Base-by-base conservation (phyloP, 2,797 vertebrate genomes). In the Poeciliopsis presidionis region DNA sequence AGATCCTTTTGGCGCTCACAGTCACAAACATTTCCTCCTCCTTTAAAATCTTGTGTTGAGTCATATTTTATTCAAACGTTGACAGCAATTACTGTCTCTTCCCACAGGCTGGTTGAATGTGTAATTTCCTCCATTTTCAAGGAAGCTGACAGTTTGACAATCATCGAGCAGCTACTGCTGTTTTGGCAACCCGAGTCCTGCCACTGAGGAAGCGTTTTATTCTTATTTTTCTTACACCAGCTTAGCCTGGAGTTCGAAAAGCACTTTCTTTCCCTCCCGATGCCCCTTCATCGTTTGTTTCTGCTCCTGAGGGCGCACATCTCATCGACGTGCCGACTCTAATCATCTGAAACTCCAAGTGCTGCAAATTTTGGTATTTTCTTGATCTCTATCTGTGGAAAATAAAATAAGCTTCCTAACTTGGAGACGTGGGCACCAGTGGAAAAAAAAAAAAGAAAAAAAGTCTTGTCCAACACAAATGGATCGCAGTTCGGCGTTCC, bases 21-120 rank as follows among this genome's bases (percentile, higher is more conserved):
- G 76, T 75, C 84, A 81, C 86, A 83, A 83, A 86, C 82, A 88
- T 84, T 91, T 80, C 87, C 81, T 82, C 47, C 89, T 85, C 67
- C 82, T 79, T 92, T 87, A 87, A 86, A 91, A 91, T 86, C 87
- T 82, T 73, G 89, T 82, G 18, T 93, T 93, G 92, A 95, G 89
- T 95, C 94, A 95, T 91, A 95, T 94, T 95, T 95, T 94, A 95
- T 95, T 95, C 91, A 95, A 76, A 91, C 86, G 90, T 91, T 80
- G 87, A 91, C 83, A 70, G 91, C 93, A 95, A 94, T 96, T 95
- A 94, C 94, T 81, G 90, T 84, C 93, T 94, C 87, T 88, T 87
- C 91, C 93, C 91, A 82, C 76, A 91, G 92, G 90, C 86, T 87
- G 78, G 81, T 43, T 87, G 90, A 94, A 95, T 93, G 84, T 91